phyloP scores from a whole-genome alignment of 2,113 vertebrate genomes.

The Dipodomys spectabilis region DNA sequence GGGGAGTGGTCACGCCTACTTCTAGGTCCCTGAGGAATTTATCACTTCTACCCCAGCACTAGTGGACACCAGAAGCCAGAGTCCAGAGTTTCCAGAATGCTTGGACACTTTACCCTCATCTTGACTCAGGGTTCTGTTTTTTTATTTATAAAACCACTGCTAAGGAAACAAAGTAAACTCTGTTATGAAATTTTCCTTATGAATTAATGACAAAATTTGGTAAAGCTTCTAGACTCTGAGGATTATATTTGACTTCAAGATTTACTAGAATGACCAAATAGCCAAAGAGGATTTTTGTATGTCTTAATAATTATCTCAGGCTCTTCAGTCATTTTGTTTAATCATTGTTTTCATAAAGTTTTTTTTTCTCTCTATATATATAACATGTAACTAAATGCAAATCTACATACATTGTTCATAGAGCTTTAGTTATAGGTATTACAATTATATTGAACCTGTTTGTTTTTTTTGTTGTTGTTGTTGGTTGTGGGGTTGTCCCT shows the following conservation, averaged over 20 bases:
- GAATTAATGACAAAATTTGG: not conserved
- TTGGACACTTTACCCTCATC: not conserved
- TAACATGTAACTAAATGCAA: not conserved
- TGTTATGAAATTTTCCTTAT: not conserved
- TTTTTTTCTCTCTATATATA: not conserved
- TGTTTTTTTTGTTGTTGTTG: no score
- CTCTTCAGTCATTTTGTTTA: not conserved
- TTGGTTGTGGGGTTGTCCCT: no score
- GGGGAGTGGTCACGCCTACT: not conserved
- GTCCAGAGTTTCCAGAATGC: not conserved
- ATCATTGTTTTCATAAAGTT: slow-evolving; percentile 1
- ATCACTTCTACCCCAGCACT: not conserved
- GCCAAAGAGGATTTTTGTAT: slow-evolving; percentile 25
- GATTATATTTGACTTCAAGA: not conserved
- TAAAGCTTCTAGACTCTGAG: not conserved
- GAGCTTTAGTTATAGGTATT: not conserved
- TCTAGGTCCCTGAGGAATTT: not conserved
- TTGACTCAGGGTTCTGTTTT: not conserved
- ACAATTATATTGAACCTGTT: not conserved
- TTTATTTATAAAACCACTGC: slow-evolving; percentile 42
- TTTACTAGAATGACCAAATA: slow-evolving; percentile 16
- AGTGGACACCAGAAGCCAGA: not conserved
- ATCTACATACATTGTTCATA: not conserved
- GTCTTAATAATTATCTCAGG: not conserved
- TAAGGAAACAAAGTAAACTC: slow-evolving; percentile 31